A percentile compares a stretch with the other conserved stretches of the same genome.
Conservation (phyloP, 2,797 vertebrate genomes). For the Malacoraja senta region DNA sequence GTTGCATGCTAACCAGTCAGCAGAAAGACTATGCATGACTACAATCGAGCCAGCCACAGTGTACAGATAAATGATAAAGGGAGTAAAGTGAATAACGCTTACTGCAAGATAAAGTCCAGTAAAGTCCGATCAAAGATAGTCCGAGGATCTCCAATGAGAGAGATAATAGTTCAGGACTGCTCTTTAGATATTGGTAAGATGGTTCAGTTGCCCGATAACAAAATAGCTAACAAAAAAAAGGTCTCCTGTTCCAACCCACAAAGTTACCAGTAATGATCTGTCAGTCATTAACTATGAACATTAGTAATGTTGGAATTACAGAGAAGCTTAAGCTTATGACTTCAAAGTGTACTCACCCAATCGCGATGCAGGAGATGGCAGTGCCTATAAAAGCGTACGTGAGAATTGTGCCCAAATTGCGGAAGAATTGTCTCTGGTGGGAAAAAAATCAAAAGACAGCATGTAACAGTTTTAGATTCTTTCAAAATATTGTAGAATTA, state of each 20-base stretch:
- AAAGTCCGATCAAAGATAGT: too few species aligned
- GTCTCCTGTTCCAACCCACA: neutral
- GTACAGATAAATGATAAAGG: too few species aligned
- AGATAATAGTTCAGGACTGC: too few species aligned
- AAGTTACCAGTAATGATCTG: too few species aligned
- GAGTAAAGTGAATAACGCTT: too few species aligned
- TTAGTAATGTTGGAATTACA: neutral
- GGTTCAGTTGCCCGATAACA: too few species aligned
- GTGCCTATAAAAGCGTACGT: slow-evolving; percentile 74
- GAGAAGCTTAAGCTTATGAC: neutral
- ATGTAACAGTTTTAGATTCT: neutral
- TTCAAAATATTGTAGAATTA: neutral
- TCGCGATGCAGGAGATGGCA: slow-evolving; percentile 66
- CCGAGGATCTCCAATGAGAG: too few species aligned
- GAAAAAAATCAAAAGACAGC: slow-evolving; percentile 37
- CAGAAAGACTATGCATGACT: too few species aligned
- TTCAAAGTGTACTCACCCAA: slow-evolving; percentile 64
- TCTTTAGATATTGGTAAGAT: too few species aligned
- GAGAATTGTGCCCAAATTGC: slow-evolving; percentile 72
- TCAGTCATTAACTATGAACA: neutral
- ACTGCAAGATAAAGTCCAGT: too few species aligned
- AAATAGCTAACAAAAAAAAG: neutral
- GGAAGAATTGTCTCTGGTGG: slow-evolving; percentile 68
- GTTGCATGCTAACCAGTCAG: too few species aligned
- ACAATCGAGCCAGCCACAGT: too few species aligned